Evolutionary conservation across 2,888 invertebrate genomes (phyloP).

Genomic region (Malacosoma neustria): DNA sequence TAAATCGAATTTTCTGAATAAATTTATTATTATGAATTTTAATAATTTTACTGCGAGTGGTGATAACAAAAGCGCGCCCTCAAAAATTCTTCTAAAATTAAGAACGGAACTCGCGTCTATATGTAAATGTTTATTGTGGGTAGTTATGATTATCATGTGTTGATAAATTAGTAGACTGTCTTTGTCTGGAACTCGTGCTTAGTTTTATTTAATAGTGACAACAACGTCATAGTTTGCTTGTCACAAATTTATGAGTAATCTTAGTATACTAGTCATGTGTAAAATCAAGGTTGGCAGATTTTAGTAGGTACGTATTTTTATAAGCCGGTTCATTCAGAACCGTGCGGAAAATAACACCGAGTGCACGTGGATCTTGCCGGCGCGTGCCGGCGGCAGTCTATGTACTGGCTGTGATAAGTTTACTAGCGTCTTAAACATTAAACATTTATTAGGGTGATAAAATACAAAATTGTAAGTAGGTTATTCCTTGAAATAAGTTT

Average conservation of each 20-base stretch:
- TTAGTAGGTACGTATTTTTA: not conserved
- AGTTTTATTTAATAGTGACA: not conserved
- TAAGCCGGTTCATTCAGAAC: too few relatives aligned
- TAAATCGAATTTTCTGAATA: too few relatives aligned
- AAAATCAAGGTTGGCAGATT: slow-evolving; percentile 2
- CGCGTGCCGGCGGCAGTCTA: not conserved
- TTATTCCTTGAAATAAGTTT: too few relatives aligned
- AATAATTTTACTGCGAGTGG: too few relatives aligned
- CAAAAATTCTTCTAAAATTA: too few relatives aligned
- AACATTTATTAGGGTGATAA: too few relatives aligned
- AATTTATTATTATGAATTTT: too few relatives aligned
- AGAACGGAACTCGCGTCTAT: too few relatives aligned
- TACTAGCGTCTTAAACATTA: not conserved
- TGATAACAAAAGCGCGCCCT: too few relatives aligned
- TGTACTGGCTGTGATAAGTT: not conserved
- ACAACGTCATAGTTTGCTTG: not conserved
- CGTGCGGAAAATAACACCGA: slow-evolving; percentile 6
- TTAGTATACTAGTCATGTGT: slow-evolving; percentile 6
- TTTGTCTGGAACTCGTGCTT: slow-evolving; percentile 1
- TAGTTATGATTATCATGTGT: too few relatives aligned
- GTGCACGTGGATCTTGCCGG: not conserved
- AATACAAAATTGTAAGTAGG: too few relatives aligned
- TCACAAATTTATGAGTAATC: not conserved
- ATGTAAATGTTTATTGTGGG: too few relatives aligned
- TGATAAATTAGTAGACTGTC: slow-evolving; percentile 1